phyloP scores from a whole-genome alignment of 2,113 vertebrate species.

The Notiomystis cincta region DNA sequence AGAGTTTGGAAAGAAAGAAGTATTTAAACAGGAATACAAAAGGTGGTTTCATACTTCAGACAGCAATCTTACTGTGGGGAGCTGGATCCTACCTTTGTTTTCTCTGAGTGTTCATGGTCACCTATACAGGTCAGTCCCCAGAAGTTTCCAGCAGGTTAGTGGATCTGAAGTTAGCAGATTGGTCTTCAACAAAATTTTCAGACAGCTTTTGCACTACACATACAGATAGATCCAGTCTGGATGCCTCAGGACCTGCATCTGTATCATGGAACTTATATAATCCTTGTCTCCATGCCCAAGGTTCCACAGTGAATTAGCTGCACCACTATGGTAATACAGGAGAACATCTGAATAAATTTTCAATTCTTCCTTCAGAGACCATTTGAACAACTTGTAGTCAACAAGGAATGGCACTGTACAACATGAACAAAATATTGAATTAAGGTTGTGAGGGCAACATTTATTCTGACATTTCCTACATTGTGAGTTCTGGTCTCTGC shows the following conservation, averaged over 20 bases:
- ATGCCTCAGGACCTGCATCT: neutral
- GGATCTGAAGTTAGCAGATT: neutral
- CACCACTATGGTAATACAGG: neutral
- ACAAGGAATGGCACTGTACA: neutral
- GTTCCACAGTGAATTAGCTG: neutral
- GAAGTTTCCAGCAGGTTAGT: neutral
- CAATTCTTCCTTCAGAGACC: neutral
- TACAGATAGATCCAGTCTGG: neutral
- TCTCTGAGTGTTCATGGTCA: neutral
- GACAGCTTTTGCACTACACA: neutral
- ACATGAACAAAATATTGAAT: neutral
- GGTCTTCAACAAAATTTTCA: neutral
- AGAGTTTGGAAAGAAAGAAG: neutral
- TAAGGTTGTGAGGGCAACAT: neutral
- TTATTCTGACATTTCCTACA: neutral
- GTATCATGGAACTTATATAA: neutral
- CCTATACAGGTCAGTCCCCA: neutral
- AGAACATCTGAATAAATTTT: neutral
- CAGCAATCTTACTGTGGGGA: neutral
- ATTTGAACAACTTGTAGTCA: neutral
- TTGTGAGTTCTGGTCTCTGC: neutral
- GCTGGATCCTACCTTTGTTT: neutral
- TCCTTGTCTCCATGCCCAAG: neutral
- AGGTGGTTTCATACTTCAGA: neutral
- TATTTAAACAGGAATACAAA: neutral